Base-by-base conservation (phyloP, 2,113 vertebrate species). In the Chrysochloris asiatica region DNA sequence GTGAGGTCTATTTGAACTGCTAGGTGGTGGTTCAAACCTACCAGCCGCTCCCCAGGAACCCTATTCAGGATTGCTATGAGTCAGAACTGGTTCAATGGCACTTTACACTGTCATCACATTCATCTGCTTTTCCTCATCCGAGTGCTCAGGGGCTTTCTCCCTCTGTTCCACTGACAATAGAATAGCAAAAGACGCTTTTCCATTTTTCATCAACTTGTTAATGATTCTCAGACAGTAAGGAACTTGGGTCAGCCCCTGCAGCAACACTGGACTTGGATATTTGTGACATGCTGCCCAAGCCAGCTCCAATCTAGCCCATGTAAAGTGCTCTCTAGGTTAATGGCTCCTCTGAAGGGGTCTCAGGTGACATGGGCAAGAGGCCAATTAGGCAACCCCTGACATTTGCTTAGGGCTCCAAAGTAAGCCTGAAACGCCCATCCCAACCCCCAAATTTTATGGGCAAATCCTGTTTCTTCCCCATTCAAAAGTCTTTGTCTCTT, bases 171-270 rank as follows among this genome's bases (percentile, higher is more conserved):
- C 80, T 71, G 69, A 90, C 92, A 79, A 69, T 52, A 69, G 52
- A 79, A 69, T 52, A 69, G 52, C 86, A 45, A 61, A 76, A 84
- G 83, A 92, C 33, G 7, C 63, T 43, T 90, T 94, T 88, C 59
- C 80, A 63, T 83, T 91, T 86, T 91, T 54, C 50, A 79, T 63
- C 30, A 47, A 56, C 33, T 41, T 0, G 45, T 95, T 95, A 96
- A 96, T 93, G 50, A 96, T 95, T 96, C 89, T 94, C 92, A 63
- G 59, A 93, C 0, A 91, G 52, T 47, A 54, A 43, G 54, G 36
- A 36, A 65, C 28, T 94, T 83, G 67, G 85, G 54, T 76, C 77
- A 73, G 83, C 83, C 92, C 84, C 75, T 17, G 36, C 80, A 90
- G 92, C 88, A 84, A 84, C 6, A 0, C 72, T 92, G 88, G 86